phyloP scores from a whole-genome alignment of 2,797 vertebrate genomes.

The Pogoniulus pusillus region DNA sequence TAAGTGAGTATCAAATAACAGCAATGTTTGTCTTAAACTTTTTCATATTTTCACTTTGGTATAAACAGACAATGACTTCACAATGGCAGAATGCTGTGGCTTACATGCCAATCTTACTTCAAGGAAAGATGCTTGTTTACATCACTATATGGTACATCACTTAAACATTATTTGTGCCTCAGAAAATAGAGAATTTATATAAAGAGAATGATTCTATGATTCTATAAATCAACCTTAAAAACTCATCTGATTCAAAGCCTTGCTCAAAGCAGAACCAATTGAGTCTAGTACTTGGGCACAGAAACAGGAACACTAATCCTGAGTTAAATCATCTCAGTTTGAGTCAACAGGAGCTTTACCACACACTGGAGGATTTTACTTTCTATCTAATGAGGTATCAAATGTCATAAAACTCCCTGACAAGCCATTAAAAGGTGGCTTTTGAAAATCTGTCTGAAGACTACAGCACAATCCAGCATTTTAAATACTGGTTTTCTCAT shows the following conservation, averaged over 20 bases:
- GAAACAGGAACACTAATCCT: background rate
- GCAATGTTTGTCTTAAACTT: background rate
- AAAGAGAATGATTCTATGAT: background rate
- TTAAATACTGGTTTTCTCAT: background rate
- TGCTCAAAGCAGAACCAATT: background rate
- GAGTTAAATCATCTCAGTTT: background rate
- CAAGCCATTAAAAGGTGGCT: background rate
- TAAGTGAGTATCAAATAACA: background rate
- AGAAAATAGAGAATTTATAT: background rate
- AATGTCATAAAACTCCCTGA: background rate
- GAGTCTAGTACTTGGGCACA: background rate
- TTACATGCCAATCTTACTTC: background rate
- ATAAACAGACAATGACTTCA: background rate
- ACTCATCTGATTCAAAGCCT: background rate
- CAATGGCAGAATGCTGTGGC: background rate
- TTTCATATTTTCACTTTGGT: background rate
- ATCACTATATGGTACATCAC: fast-evolving
- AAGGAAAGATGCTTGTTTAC: background rate
- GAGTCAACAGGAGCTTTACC: background rate
- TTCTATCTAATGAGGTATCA: background rate
- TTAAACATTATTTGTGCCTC: background rate
- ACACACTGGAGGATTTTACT: background rate
- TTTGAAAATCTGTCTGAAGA: background rate
- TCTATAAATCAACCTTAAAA: background rate
- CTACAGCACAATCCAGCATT: background rate